phyloP scores from a whole-genome alignment of 2,797 vertebrate genomes.

The Garrulus glandarius region DNA sequence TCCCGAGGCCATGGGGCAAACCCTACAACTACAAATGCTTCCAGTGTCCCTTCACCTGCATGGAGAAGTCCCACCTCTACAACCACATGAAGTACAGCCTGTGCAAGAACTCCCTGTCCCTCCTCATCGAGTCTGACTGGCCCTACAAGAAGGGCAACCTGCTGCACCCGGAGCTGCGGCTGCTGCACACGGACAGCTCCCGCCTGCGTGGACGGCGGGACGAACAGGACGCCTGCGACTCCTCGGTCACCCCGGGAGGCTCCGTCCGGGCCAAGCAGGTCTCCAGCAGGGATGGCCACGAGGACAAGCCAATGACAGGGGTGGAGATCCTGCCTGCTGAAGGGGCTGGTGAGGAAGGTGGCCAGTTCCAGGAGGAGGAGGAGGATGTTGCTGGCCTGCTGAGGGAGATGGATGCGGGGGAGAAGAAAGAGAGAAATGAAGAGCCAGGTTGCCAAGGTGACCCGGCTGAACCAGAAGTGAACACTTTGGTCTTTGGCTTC shows the following conservation, averaged over 20 bases:
- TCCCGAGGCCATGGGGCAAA: constrained; percentile 95
- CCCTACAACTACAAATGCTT: constrained; percentile 99
- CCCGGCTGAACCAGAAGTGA: constrained; percentile 58
- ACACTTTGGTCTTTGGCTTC: constrained; percentile 19
- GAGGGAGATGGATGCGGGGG: constrained; percentile 57
- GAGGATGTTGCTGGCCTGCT: constrained; percentile 40
- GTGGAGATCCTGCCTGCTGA: constrained; percentile 28
- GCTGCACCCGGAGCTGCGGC: constrained; percentile 82
- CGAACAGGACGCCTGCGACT: constrained; percentile 52
- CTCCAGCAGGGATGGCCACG: background rate
- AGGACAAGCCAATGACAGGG: background rate
- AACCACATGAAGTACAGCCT: constrained; percentile 99
- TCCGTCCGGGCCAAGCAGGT: background rate
- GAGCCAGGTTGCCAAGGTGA: constrained; percentile 42
- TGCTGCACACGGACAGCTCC: constrained; percentile 75
- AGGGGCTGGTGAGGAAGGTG: constrained; percentile 2
- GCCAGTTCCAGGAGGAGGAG: constrained; percentile 54
- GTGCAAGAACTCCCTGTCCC: constrained; percentile 96
- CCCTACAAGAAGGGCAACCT: constrained; percentile 90
- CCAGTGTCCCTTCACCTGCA: constrained; percentile 98
- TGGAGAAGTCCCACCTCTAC: constrained; percentile 99
- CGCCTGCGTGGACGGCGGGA: constrained; percentile 53
- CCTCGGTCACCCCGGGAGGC: background rate
- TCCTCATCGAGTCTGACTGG: constrained; percentile 95
- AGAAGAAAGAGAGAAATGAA: constrained; percentile 56